Conservation (phyloP, 2,888 invertebrate species). For the Xiphydria camelus region DNA sequence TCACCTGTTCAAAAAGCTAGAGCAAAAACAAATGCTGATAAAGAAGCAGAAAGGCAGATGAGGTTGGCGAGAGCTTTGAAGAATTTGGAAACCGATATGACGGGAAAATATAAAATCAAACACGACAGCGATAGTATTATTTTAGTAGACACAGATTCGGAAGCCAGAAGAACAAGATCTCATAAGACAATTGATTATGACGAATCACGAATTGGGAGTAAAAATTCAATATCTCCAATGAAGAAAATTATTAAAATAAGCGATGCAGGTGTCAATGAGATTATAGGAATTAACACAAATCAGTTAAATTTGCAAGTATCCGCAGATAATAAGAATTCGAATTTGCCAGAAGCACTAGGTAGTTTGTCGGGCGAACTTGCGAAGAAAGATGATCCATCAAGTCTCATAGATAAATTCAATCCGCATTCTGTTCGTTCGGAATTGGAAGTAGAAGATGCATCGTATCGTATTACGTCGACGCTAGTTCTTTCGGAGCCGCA, state of each 20-base stretch:
- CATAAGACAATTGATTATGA: constrained; percentile 5
- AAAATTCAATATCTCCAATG: no score
- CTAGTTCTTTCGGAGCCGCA: constrained; percentile 36
- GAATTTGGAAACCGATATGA: constrained; percentile 37
- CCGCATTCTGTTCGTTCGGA: constrained; percentile 41
- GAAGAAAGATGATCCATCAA: no score
- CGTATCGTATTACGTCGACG: constrained; percentile 47
- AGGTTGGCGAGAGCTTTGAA: constrained; percentile 37
- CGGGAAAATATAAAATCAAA: constrained; percentile 25
- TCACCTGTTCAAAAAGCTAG: constrained; percentile 53
- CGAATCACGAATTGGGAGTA: no score
- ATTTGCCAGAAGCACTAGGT: no score
- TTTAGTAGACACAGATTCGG: constrained; percentile 20
- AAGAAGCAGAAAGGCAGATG: constrained; percentile 37
- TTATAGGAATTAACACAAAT: no score
- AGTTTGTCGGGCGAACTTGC: no score
- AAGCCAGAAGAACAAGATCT: constrained; percentile 26
- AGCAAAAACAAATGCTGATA: constrained; percentile 46
- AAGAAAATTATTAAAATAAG: no score
- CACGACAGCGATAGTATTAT: constrained; percentile 19
- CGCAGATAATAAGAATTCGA: no score
- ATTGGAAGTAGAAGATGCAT: constrained; percentile 43
- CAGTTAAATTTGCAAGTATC: no score
- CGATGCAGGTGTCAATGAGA: no score
- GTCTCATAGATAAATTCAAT: constrained; percentile 24